These are phyloP conservation scores for Dinomys branickii DNA, from an alignment of 2,113 vertebrate genomes.

Conservation along the genomic window DNA sequence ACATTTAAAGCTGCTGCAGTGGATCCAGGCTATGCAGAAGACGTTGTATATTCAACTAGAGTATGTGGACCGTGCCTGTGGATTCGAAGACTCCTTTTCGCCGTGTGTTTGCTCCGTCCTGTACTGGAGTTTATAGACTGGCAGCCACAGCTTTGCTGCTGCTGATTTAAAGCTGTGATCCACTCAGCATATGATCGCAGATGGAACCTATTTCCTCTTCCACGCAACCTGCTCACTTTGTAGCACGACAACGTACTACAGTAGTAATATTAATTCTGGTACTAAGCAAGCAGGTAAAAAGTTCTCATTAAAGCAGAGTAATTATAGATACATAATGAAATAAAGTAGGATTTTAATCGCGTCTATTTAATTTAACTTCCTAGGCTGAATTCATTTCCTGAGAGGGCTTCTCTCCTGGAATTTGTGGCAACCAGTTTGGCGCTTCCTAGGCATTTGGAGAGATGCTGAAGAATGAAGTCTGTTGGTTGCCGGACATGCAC, in stretches of 20 bases:
- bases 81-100: background rate
- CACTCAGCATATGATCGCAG: conserved; percentile 13
- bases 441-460: background rate
- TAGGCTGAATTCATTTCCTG: conserved; percentile 24
- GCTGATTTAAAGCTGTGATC: conserved; percentile 20
- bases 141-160: background rate
- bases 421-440: conserved; percentile 24
- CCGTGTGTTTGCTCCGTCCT: background rate
- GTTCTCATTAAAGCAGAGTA: conserved; percentile 57
- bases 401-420: conserved; percentile 43
- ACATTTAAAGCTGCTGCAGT: background rate
- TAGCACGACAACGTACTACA: conserved; percentile 21
- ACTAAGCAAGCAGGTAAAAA: conserved; percentile 61
- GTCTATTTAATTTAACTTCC: conserved; percentile 61
- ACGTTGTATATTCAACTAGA: background rate
- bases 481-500: background rate
- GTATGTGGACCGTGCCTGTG: background rate
- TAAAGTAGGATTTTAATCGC: conserved; percentile 64
- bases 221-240: conserved; percentile 4
- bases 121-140: background rate
- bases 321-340: conserved; percentile 56
- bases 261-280: conserved; percentile 57
- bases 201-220: conserved; percentile 47
- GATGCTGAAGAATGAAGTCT: background rate
- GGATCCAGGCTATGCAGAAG: background rate